Base-by-base conservation (phyloP, 2,888 invertebrate species). In the Baccha elongata region DNA sequence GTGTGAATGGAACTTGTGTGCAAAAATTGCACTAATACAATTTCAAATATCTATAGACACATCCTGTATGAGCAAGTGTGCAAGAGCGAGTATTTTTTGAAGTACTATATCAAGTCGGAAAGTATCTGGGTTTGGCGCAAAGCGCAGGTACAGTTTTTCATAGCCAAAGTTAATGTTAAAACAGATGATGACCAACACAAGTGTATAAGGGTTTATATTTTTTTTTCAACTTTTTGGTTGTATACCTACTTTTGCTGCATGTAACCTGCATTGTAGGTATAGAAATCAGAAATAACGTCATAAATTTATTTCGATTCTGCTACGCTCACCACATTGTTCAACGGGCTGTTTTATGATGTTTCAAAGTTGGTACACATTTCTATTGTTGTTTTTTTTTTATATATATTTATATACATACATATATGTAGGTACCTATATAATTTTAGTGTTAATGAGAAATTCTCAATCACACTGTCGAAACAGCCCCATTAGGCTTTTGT, bases 131-230 rank as follows among this genome's bases (percentile, higher is more conserved):
- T 42, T 42, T 67, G 35, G 52, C 50, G 60, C 26, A 40, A 48
- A 40, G 81, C 71, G 76, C 81, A 81, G 76, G 81, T 81, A 76
- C 76, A 76, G 64, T 69, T 50, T 74, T 64, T 17, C 58, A 62
- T 46, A 53, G 32, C 29, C 29, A 60, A 13, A 19, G 58, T 60
- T 62, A 17, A 48, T 55, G 21, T 68, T 26, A 40, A 75, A 65
- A 40, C 60, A 60, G 60, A 60, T 60, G 60, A 60, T 60, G 60
- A 44, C 60, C 29, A 42, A 44, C 29, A 32, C 29, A 60, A 29
- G 60, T 44, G 60, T 44, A 44, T 44, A 26, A 4, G 11, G n/a
- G 10, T 26, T 15, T 58, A 35, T 42, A 8, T 26, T 17, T 5
- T 4, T 13, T 21, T 40, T 21, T n/a, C n/a, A n/a, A n/a, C n/a